A percentile compares a stretch with the other conserved stretches of the same genome.
Conservation (phyloP, 1,140 invertebrate species). For the Dermatophagoides farinae region DNA sequence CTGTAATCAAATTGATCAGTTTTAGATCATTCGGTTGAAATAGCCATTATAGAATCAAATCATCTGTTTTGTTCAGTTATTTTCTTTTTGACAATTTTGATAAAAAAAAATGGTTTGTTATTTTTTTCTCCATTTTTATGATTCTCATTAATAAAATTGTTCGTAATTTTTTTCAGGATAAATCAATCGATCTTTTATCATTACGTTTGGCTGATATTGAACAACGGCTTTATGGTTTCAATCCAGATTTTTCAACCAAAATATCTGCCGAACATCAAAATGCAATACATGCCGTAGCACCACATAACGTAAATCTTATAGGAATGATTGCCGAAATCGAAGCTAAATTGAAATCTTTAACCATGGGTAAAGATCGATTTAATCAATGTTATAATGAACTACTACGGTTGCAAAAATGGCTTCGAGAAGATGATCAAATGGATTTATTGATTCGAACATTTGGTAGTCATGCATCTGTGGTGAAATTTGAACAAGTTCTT, state of each 20-base stretch:
- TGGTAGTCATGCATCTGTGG: background rate
- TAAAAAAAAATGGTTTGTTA: background rate
- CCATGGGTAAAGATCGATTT: conserved; percentile 5
- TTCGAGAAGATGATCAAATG: background rate
- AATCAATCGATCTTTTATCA: background rate
- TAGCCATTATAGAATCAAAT: no score
- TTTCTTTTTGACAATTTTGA: no score
- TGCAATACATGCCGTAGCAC: background rate
- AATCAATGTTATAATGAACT: conserved; percentile 1
- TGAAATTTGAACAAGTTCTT: conserved; percentile 2
- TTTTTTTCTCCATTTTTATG: background rate
- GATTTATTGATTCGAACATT: background rate
- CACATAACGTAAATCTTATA: background rate
- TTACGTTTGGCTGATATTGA: background rate
- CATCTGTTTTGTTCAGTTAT: no score
- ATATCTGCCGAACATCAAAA: background rate
- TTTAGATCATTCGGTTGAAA: no score
- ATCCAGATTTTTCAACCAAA: background rate
- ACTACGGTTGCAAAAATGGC: background rate
- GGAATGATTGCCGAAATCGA: background rate
- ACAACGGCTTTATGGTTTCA: background rate
- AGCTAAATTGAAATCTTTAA: conserved; percentile 2
- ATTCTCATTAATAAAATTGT: no score
- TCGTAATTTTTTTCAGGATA: no score
- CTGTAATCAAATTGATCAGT: no score